Evolutionary conservation across 2,888 invertebrate genomes (phyloP).

Genomic region (Aphidius colemani): DNA sequence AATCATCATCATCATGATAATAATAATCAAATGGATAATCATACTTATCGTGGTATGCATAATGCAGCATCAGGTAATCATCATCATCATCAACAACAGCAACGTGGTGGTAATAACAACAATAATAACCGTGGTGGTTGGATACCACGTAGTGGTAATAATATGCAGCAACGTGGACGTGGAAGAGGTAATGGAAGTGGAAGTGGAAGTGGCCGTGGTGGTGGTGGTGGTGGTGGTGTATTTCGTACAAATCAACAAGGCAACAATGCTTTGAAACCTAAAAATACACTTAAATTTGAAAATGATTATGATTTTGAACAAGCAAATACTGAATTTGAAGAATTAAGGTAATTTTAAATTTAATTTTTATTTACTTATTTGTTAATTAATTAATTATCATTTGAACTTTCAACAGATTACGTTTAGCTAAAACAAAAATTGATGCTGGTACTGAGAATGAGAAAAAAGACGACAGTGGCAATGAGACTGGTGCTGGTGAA

Average conservation of each 20-base stretch:
- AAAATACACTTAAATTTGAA: slow-evolving; percentile 87
- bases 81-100: slow-evolving; percentile 34
- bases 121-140: slow-evolving; percentile 56
- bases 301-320: slow-evolving; percentile 98
- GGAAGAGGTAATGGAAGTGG: slow-evolving; percentile 54
- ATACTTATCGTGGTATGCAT: too few species aligned
- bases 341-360: slow-evolving; percentile 65
- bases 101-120: slow-evolving; percentile 52
- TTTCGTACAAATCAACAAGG: slow-evolving; percentile 54
- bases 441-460: slow-evolving; percentile 67
- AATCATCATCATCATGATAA: background rate
- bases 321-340: slow-evolving; percentile 96
- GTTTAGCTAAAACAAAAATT: slow-evolving; percentile 84
- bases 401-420: slow-evolving; percentile 65
- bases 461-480: slow-evolving; percentile 88
- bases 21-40: background rate
- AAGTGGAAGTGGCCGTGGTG: too few species aligned
- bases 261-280: slow-evolving; percentile 59
- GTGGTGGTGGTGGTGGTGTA: slow-evolving; percentile 57
- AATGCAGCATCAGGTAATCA: slow-evolving; percentile 27
- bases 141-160: slow-evolving; percentile 50
- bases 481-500: slow-evolving; percentile 86
- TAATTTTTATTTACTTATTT: too few species aligned
- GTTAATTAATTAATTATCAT: too few species aligned
- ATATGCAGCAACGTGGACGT: slow-evolving; percentile 54